Evolutionary conservation across 2,888 invertebrate genomes (phyloP).

Genomic region (Polydrusus pterygomalis): DNA sequence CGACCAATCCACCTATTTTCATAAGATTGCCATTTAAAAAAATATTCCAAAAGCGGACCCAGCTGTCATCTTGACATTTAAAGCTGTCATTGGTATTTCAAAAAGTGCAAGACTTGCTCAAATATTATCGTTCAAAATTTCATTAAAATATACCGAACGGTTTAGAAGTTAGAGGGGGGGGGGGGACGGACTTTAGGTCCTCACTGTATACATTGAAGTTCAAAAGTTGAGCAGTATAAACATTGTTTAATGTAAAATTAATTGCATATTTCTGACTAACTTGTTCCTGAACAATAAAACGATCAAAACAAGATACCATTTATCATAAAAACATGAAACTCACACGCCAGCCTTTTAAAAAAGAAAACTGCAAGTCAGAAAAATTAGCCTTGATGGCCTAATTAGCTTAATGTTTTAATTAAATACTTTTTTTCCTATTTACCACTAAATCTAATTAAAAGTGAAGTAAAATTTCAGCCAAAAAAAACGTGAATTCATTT

Average conservation of each 20-base stretch:
- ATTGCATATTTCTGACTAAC: conserved; percentile 21
- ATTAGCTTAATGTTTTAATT: conserved; percentile 53
- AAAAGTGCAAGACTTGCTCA: no score
- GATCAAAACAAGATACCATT: conserved; percentile 45
- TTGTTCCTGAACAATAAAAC: conserved; percentile 41
- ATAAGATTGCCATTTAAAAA: no score
- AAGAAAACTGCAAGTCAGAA: conserved; percentile 52
- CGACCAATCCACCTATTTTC: no score
- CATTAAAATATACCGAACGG: no score
- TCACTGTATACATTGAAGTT: no score
- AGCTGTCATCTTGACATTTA: no score
- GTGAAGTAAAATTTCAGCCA: conserved; percentile 44
- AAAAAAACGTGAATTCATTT: conserved; percentile 31
- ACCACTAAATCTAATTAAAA: conserved; percentile 50
- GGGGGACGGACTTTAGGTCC: no score
- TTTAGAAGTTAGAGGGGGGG: no score
- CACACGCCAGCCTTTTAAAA: conserved; percentile 30
- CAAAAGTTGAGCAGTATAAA: conserved; percentile 3
- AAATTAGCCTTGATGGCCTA: conserved; percentile 49
- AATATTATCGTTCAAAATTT: no score
- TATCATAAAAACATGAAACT: conserved; percentile 35
- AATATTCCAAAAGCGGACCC: no score
- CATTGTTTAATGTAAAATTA: conserved; percentile 26
- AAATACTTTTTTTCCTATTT: conserved; percentile 48
- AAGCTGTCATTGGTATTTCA: no score